Evolutionary conservation across 1,140 invertebrate species (phyloP), one percentile per base, ranked within the genome.

Genomic region (Paraescarpia echinospica): DNA sequence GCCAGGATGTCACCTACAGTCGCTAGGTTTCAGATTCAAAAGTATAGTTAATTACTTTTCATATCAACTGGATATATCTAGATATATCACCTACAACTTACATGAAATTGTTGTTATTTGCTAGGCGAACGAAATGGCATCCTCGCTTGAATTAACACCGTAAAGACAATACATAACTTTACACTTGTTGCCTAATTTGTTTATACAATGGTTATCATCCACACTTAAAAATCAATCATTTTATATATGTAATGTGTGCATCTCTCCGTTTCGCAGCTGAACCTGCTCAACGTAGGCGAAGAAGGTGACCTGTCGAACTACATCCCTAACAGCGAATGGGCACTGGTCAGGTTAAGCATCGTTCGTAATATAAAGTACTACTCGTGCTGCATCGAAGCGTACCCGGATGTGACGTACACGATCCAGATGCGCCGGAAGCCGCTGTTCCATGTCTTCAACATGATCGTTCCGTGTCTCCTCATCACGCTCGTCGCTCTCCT

Each of bases 391-490:
- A 96, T 94, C 31, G 95, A 95, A 90, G 95, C 95, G 0, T 96
- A 95, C 91, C 94, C 95, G 9, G 95, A 96, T 91, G 94, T 96
- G 34, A 96, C 95, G 27, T 96, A 96, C 93, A 94, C 94, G 91
- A 94, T 96, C n/a, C 97, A 97, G 92, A 96, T 98, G 41, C 96
- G 97, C 92, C 96, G 98, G 93, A 96, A 98, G 94, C 98, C 98
- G 0, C 97, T 98, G 96, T 99, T 98, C 95, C 98, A 98, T 95
- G 97, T 99, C 14, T 98, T 98, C 96, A 98, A 98, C 95, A 97
- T 98, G 93, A 98, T 98, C 91, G 97, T 98, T 59, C 98, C 98
- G 0, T 99, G 98, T 95, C 97, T 98, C 92, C 41, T 93, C 89
- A 99, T 99, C 94, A 98, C 98, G 94, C 97, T 96, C 96, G 94